Evolutionary conservation across 2,113 vertebrate species (phyloP).

Genomic region (Podarcis cretensis): DNA sequence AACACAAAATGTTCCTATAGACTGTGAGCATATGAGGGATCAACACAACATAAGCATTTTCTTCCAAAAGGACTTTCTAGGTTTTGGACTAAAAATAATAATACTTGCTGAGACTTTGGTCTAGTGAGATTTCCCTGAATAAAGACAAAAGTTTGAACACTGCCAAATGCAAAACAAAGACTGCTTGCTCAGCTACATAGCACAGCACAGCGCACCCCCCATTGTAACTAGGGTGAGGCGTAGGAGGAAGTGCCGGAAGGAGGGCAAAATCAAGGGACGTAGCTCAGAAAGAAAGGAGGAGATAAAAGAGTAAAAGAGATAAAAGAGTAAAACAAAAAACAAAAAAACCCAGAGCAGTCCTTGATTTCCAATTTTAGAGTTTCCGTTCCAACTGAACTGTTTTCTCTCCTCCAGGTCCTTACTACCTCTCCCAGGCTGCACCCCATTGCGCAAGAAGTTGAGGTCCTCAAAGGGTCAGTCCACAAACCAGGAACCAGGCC

Average conservation of each 20-base stretch:
- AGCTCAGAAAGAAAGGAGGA: not conserved
- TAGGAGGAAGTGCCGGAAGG: not conserved
- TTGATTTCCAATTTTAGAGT: not conserved
- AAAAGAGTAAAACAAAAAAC: not conserved
- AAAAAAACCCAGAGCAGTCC: not conserved
- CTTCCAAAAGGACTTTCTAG: not conserved
- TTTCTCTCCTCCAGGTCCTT: not conserved
- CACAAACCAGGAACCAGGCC: not conserved
- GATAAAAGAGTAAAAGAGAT: not conserved
- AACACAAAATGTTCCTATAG: conserved; percentile 46
- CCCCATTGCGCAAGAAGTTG: not conserved
- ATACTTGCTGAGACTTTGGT: not conserved
- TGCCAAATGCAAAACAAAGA: not conserved
- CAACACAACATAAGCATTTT: not conserved
- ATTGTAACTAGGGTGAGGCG: not conserved
- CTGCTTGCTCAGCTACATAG: not conserved
- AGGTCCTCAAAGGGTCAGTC: too few species aligned
- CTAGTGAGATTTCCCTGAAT: not conserved
- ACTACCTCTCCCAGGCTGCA: not conserved
- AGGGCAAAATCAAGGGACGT: not conserved
- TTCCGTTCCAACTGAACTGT: too few species aligned
- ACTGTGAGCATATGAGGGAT: conserved; percentile 35
- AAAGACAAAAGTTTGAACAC: not conserved
- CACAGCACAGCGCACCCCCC: not conserved
- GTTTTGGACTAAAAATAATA: not conserved